phyloP scores from a whole-genome alignment of 2,888 invertebrate species.

The Scotopteryx bipunctaria region DNA sequence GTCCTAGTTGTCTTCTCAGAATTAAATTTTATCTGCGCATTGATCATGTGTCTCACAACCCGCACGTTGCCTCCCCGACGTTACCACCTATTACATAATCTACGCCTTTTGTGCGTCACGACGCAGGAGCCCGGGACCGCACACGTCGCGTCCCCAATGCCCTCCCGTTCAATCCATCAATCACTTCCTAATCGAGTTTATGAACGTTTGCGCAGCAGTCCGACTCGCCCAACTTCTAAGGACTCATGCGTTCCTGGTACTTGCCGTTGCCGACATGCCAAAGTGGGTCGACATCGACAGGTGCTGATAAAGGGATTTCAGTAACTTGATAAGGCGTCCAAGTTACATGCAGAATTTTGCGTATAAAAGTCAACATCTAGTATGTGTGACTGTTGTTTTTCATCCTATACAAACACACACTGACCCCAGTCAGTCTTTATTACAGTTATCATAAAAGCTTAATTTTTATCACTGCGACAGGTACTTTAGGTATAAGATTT shows the following conservation, averaged over 20 bases:
- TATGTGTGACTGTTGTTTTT: background rate
- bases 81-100: constrained; percentile 6
- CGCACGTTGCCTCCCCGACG: constrained; percentile 21
- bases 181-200: constrained; percentile 73
- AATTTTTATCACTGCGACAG: background rate
- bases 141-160: constrained; percentile 38
- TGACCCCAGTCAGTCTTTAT: too few relatives aligned
- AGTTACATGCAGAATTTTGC: background rate
- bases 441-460: too few relatives aligned
- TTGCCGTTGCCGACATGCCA: background rate
- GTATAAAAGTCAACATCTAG: background rate
- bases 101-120: constrained; percentile 42
- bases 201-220: constrained; percentile 52
- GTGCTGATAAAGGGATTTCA: constrained; percentile 12
- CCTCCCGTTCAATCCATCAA: constrained; percentile 52
- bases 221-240: constrained; percentile 34
- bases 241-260: constrained; percentile 35
- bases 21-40: constrained; percentile 31
- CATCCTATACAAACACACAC: too few relatives aligned
- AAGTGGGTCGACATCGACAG: constrained; percentile 19
- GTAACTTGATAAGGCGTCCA: constrained; percentile 9
- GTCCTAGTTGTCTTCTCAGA: constrained; percentile 4
- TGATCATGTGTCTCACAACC: constrained; percentile 35
- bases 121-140: constrained; percentile 44
- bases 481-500: background rate